A percentile compares a stretch with the other conserved stretches of the same genome.
Conservation (phyloP, 2,888 invertebrate species). For the Pristionchus exspectatus region DNA sequence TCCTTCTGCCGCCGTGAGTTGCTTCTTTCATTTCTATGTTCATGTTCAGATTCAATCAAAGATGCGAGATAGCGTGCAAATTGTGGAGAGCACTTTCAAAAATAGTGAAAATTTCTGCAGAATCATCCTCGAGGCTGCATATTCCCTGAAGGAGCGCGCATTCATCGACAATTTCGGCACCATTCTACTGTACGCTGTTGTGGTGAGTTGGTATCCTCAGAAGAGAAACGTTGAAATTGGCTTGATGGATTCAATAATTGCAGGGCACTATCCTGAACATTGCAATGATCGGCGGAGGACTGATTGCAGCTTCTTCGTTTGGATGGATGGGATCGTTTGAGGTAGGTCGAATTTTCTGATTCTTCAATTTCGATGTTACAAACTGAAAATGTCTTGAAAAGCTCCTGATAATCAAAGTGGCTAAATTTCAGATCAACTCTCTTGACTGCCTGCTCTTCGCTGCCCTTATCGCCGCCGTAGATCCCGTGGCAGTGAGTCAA, state of each 20-base stretch:
- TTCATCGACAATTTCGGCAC: conserved; percentile 83
- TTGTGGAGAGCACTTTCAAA: neutral
- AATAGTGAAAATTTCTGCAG: conserved; percentile 52
- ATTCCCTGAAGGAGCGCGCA: conserved; percentile 82
- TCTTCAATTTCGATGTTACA: too few species aligned
- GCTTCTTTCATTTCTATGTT: too few species aligned
- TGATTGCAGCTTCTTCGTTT: conserved; percentile 64
- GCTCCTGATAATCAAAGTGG: neutral
- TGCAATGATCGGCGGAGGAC: conserved; percentile 70
- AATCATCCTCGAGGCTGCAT: conserved; percentile 82
- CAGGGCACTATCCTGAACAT: conserved; percentile 79
- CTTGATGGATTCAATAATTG: conserved; percentile 48
- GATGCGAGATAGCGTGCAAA: neutral
- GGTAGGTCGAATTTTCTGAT: neutral
- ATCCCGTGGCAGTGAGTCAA: conserved; percentile 82
- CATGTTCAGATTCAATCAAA: too few species aligned
- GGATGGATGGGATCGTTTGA: conserved; percentile 75
- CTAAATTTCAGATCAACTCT: conserved; percentile 58
- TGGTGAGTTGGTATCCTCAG: conserved; percentile 80
- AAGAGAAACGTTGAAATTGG: too few species aligned
- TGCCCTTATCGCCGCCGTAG: conserved; percentile 83
- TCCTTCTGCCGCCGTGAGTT: conserved; percentile 82
- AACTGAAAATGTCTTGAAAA: too few species aligned
- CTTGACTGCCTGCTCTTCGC: conserved; percentile 81
- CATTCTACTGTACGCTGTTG: conserved; percentile 82